These are phyloP conservation scores for Ammodytes dubius DNA, from an alignment of 2,113 vertebrate genomes.

Conservation along the genomic window DNA sequence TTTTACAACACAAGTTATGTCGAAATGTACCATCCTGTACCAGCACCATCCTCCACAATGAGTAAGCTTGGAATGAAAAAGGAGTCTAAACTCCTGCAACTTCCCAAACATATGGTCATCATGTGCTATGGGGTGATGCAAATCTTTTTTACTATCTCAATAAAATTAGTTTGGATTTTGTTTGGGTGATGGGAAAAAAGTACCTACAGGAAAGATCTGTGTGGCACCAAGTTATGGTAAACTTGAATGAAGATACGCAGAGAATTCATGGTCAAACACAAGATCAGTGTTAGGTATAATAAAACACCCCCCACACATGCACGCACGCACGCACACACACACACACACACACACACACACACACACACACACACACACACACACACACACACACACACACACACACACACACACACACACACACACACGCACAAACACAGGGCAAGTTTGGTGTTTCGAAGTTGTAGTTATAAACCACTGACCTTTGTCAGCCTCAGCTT, in stretches of 20 bases:
- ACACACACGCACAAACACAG: background rate
- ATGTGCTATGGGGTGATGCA: constrained; percentile 13
- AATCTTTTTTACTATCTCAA: constrained; percentile 23
- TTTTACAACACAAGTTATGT: no score
- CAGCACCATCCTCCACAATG: background rate
- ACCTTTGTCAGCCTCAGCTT: constrained; percentile 25
- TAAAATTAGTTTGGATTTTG: constrained; percentile 21
- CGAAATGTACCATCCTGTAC: no score
- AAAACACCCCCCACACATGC: background rate
- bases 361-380: constrained; percentile 9
- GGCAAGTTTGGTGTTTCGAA: constrained; percentile 18
- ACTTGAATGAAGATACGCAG: background rate
- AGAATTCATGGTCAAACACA: constrained; percentile 31
- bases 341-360: constrained; percentile 1
- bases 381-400: background rate
- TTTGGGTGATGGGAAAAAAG: constrained; percentile 34
- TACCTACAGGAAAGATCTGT: background rate
- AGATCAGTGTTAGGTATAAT: constrained; percentile 1
- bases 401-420: background rate
- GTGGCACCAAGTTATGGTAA: background rate
- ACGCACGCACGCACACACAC: background rate
- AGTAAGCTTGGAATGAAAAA: background rate
- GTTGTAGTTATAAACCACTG: constrained; percentile 24
- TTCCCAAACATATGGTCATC: constrained; percentile 21
- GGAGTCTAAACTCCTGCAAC: constrained; percentile 18